Evolutionary conservation across 2,797 vertebrate genomes (phyloP).

Genomic region (Peromyscus nudipes): DNA sequence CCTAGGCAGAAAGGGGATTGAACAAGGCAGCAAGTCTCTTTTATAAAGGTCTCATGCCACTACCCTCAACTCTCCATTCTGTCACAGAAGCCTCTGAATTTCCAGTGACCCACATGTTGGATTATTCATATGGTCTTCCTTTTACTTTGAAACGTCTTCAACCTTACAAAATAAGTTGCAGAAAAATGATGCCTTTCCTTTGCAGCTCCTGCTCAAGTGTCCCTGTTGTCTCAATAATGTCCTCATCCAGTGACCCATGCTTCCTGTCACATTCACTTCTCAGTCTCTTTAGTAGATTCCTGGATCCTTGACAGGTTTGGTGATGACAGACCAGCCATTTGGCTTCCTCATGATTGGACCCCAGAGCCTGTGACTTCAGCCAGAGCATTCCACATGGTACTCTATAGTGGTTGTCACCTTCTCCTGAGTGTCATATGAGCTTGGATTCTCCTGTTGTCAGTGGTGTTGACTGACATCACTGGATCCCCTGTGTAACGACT

Average conservation of each 20-base stretch:
- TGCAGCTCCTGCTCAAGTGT: neutral
- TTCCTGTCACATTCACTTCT: no score
- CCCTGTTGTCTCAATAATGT: rapidly evolving
- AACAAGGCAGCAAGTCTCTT: neutral
- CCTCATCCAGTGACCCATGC: rapidly evolving
- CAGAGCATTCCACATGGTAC: rapidly evolving
- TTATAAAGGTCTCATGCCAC: neutral
- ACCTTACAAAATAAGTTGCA: neutral
- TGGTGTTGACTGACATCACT: neutral
- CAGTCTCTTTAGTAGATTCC: rapidly evolving
- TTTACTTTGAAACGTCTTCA: slow-evolving; percentile 5
- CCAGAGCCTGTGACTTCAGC: neutral
- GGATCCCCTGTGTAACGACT: neutral
- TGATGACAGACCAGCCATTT: rapidly evolving
- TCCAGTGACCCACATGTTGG: neutral
- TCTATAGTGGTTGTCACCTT: rapidly evolving
- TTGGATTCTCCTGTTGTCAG: neutral
- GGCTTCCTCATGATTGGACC: rapidly evolving
- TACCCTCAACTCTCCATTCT: no score
- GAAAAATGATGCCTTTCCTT: neutral
- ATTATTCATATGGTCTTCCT: neutral
- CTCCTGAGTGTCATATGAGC: neutral
- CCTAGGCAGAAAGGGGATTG: neutral
- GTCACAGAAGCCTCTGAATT: neutral
- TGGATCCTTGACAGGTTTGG: neutral